Conservation (phyloP, 2,113 vertebrate species). For the Fukomys damarensis region DNA sequence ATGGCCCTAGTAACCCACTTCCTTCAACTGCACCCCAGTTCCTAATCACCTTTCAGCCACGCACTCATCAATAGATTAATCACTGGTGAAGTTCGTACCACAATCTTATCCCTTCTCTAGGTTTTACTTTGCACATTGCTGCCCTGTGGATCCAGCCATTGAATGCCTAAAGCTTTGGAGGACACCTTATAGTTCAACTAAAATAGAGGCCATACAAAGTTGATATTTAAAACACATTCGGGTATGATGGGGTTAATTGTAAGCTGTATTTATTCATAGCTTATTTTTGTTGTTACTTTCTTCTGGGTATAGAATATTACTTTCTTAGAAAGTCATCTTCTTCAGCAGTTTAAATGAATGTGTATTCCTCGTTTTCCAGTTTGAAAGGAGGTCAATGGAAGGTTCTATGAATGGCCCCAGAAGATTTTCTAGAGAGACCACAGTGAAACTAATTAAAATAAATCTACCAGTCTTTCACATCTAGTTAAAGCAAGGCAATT, state of each 20-base stretch:
- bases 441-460: background rate
- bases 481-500: background rate
- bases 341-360: background rate
- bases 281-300: background rate
- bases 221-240: background rate
- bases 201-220: background rate
- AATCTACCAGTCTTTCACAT: background rate
- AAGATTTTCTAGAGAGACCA: background rate
- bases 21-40: background rate
- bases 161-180: background rate
- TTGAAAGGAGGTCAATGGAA: background rate
- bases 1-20: background rate
- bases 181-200: background rate
- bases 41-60: background rate
- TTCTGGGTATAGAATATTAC: background rate
- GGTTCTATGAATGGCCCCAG: background rate
- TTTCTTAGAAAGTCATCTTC: background rate
- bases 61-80: background rate
- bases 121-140: background rate
- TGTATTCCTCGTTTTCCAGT: background rate
- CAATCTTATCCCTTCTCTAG: background rate
- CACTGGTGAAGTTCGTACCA: background rate
- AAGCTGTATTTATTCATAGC: background rate
- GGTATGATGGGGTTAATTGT: background rate
- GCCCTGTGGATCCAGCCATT: background rate